A percentile compares a stretch with the other conserved stretches of the same genome.
Conservation (phyloP, 2,113 vertebrate genomes). For the Ceyx cyanopectus region DNA sequence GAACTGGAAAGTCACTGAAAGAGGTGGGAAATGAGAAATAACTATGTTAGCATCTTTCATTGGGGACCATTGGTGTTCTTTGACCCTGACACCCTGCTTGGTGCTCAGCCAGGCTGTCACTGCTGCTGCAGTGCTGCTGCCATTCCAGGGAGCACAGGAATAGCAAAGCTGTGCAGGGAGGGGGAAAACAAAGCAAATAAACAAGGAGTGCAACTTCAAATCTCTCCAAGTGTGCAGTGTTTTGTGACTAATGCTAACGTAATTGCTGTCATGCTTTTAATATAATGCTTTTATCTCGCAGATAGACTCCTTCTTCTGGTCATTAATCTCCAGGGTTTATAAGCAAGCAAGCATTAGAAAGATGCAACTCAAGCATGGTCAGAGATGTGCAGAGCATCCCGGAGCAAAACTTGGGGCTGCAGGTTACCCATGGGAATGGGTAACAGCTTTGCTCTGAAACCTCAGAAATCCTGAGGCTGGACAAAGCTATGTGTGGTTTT, state of each 20-base stretch:
- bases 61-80: background rate
- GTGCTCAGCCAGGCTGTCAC: background rate
- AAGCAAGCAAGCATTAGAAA: background rate
- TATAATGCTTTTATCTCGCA: constrained; percentile 45
- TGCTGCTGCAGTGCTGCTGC: background rate
- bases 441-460: background rate
- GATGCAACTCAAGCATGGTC: background rate
- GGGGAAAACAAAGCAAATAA: constrained; percentile 25
- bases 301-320: constrained; percentile 28
- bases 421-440: background rate
- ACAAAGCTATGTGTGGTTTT: background rate
- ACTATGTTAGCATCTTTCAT: background rate
- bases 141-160: background rate
- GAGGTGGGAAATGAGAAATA: background rate
- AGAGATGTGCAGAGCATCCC: background rate
- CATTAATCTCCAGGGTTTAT: constrained; percentile 44
- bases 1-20: background rate
- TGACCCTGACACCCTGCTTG: accelerated
- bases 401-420: accelerated
- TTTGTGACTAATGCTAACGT: constrained; percentile 56
- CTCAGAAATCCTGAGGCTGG: background rate
- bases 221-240: constrained; percentile 18
- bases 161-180: background rate
- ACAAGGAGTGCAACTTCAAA: constrained; percentile 33
- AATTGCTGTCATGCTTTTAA: constrained; percentile 58